Evolutionary conservation across 2,888 invertebrate genomes (phyloP), one percentile per base, ranked within the genome.

Genomic region (Resseliella maxima): DNA sequence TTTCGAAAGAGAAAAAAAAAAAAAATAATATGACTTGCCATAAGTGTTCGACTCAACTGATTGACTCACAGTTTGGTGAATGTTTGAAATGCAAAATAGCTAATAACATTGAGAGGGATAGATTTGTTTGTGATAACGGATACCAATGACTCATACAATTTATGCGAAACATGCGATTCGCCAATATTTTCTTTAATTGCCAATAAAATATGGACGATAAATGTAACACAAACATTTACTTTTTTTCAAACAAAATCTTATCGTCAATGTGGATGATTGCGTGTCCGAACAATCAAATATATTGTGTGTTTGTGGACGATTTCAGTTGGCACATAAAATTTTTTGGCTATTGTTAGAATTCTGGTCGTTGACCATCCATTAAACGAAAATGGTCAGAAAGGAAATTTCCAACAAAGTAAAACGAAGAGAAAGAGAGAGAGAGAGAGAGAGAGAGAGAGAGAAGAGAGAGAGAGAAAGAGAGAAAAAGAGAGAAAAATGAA

Each of bases 401-500:
- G 72, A 72, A 72, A 31, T 72, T 72, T 72, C 72, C 35, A 72
- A 72, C 31, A 27, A 35, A 72, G 72, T 72, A 31, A 27, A n/a
- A n/a, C n/a, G n/a, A n/a, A n/a, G n/a, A n/a, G n/a, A n/a, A n/a
- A n/a, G n/a, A n/a, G n/a, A n/a, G n/a, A n/a, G n/a, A n/a, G n/a
- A n/a, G n/a, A n/a, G n/a, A n/a, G n/a, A n/a, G n/a, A n/a, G n/a
- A n/a, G n/a, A n/a, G n/a, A n/a, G n/a, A n/a, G n/a, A n/a, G n/a
- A n/a, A n/a, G n/a, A n/a, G n/a, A n/a, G n/a, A n/a, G n/a, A n/a
- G n/a, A n/a, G n/a, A n/a, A n/a, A n/a, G n/a, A n/a, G n/a, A n/a
- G n/a, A n/a, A n/a, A n/a, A n/a, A n/a, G n/a, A n/a, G n/a, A n/a
- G n/a, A n/a, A n/a, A 72, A 15, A 72, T 72, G 72, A 31, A 72